A percentile compares a stretch with the other conserved stretches of the same genome.
Evolutionary conservation across 2,888 invertebrate species (phyloP).

Genomic region (Resseliella maxima): DNA sequence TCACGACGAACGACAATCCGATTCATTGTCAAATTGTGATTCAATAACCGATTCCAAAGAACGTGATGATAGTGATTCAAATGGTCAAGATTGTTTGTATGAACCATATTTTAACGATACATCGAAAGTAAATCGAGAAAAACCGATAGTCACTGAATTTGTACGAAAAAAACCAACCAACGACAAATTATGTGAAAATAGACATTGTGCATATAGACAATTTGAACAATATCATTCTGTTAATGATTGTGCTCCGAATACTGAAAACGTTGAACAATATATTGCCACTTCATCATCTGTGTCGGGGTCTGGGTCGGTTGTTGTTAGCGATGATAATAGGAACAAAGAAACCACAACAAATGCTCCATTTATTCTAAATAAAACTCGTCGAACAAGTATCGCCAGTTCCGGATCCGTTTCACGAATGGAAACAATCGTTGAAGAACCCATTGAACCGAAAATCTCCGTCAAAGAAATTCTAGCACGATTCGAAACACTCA

Average conservation of each 20-base stretch:
- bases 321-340: background rate
- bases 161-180: background rate
- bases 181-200: constrained; percentile 6
- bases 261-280: no score
- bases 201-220: constrained; percentile 18
- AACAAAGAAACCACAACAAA: background rate
- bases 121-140: background rate
- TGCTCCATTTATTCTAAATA: constrained; percentile 55
- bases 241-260: constrained; percentile 44
- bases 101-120: background rate
- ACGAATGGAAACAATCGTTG: constrained; percentile 85
- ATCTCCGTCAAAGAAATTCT: constrained; percentile 85
- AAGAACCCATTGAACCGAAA: constrained; percentile 82
- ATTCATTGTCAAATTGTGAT: constrained; percentile 70
- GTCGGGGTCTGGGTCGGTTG: background rate
- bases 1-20: constrained; percentile 63
- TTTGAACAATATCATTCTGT: background rate
- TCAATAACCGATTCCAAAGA: constrained; percentile 71
- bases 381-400: constrained; percentile 65
- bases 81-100: background rate
- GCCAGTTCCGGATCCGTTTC: constrained; percentile 70
- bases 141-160: constrained; percentile 17
- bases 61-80: background rate
- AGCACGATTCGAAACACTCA: constrained; percentile 81
- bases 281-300: background rate